Evolutionary conservation across 2,888 invertebrate genomes (phyloP).

Genomic region (Ophioninae sp.): DNA sequence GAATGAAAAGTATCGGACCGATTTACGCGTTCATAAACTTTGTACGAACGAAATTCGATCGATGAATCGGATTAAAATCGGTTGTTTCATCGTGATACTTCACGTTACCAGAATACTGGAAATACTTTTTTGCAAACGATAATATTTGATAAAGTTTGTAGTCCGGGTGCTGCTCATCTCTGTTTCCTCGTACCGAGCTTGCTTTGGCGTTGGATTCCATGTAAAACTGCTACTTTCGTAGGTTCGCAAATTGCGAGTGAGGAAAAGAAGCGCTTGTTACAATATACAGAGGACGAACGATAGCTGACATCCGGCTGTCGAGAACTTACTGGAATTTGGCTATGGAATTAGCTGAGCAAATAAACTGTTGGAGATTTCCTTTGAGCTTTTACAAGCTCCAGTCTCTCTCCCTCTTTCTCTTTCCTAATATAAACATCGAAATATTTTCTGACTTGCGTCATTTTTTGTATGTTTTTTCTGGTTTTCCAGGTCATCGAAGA

Average conservation of each 20-base stretch:
- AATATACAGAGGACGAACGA: slow-evolving; percentile 28
- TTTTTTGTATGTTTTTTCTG: slow-evolving; percentile 2
- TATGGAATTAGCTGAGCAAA: slow-evolving; percentile 57
- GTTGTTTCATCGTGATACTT: too few species aligned
- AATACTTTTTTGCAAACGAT: too few species aligned
- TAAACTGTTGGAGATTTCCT: slow-evolving; percentile 47
- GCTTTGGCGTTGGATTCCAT: slow-evolving; percentile 1
- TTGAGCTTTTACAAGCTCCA: slow-evolving; percentile 45
- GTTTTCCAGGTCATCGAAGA: neutral
- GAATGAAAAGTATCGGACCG: too few species aligned
- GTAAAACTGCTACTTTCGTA: neutral
- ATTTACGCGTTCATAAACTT: too few species aligned
- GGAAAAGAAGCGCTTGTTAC: slow-evolving; percentile 37
- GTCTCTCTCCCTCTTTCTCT: neutral
- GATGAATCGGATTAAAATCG: too few species aligned
- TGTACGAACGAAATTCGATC: too few species aligned
- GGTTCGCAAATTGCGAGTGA: slow-evolving; percentile 4
- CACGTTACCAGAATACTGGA: too few species aligned
- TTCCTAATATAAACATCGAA: neutral
- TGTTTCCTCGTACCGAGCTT: neutral
- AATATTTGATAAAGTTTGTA: neutral
- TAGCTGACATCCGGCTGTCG: slow-evolving; percentile 21
- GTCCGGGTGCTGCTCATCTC: neutral
- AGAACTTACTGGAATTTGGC: slow-evolving; percentile 40
- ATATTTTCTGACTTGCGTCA: neutral